Evolutionary conservation across 2,113 vertebrate genomes (phyloP), one percentile per base, ranked within the genome.

Genomic region (Eurypyga helias): DNA sequence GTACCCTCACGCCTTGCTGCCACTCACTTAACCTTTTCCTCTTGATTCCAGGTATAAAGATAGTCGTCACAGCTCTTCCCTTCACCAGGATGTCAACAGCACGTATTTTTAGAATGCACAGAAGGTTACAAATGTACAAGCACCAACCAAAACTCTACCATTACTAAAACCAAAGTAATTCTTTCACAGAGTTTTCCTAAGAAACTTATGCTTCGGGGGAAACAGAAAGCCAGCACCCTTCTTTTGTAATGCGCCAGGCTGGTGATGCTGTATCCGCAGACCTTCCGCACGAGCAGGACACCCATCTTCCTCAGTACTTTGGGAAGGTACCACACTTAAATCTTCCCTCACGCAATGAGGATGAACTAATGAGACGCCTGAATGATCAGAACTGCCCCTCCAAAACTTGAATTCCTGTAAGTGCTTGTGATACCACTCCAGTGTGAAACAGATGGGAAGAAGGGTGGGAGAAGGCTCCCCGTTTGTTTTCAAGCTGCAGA

Each of bases 121-220:
- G 23, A 69, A 69, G 6, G 23, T 34, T 55, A 78, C 20, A 87
- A 94, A 52, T 4, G 16, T 28, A 43, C 51, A 75, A n/a, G 33
- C 10, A 81, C 10, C 43, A 71, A 46, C 31, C n/a, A 86, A 69
- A 88, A 80, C 26, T 46, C 83, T 28, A 79, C 20, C 49, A 54
- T 10, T 20, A 43, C 25, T 92, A 54, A 54, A 86, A 94, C 38
- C 9, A 88, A 94, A 94, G 31, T 4, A 34, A 69, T 66, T 81
- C 15, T 64, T 73, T 75, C 57, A 60, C 10, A 48, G 26, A 21
- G 25, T 65, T 83, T 85, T 81, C 16, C 15, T 41, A 49, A 48
- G 34, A 75, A 88, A 90, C 4, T 77, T 77, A 67, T 52, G 38
- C 17, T 81, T 48, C 18, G 17, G 38, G 52, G 38, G 36, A 57